Evolutionary conservation across 2,888 invertebrate genomes (phyloP), one percentile per base, ranked within the genome.

Genomic region (Cheilosia soror): DNA sequence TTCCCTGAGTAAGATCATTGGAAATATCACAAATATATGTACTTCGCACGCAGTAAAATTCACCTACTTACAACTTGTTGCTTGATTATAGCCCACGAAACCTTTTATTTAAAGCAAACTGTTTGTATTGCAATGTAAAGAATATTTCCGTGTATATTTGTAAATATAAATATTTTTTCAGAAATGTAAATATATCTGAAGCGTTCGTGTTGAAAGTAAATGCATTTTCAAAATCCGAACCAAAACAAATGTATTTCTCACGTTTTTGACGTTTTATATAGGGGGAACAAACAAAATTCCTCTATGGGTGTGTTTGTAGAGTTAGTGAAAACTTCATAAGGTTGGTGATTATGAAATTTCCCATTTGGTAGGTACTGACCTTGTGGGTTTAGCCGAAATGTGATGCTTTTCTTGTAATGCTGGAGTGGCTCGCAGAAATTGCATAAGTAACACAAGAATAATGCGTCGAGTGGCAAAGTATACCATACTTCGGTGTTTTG

Each of bases 191-290:
- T 13, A 29, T 15, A 47, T 0, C 15, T 11, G 20, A 44, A 42
- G 49, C n/a, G 15, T 20, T 40, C 15, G 11, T 31, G 33, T 57
- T 40, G 33, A 75, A 49, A 75, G 31, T 37, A 63, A 63, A 49
- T 75, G 69, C 68, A 81, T 73, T 79, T 81, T 68, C 27, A 55
- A 66, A 51, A 63, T 57, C 40, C 42, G 55, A 63, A 75, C 75
- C 75, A 81, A 80, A 81, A 81, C 69, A 81, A 76, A 80, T 58
- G 68, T 40, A 62, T 58, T 66, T 66, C 49, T 81, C 80, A 62
- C 55, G 25, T 49, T 72, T 40, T 69, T 81, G 81, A 76, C 81
- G 42, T 66, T 66, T 65, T 5, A 31, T 9, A 29, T 31, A 20
- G 3, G 15, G 40, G 49, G 20, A 4, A 15, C 20, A 13, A 5